Percentiles rank a stretch among this genome's conserved stretches.
phyloP scores from a whole-genome alignment of 1,140 invertebrate species.

The Scaptomyza montana region DNA sequence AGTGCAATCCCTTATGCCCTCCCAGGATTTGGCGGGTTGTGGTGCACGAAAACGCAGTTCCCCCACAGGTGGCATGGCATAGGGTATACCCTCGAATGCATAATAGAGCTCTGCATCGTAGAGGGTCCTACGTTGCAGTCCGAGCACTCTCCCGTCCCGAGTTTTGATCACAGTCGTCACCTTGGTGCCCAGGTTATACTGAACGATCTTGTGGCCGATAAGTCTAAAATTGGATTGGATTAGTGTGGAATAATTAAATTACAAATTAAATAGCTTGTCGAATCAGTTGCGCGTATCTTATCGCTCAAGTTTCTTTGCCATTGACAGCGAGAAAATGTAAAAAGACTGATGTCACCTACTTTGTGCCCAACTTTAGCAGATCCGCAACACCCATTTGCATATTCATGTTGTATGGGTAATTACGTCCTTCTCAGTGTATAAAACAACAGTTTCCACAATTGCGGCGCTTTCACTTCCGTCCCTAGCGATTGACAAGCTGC shows the following conservation, averaged over 20 bases:
- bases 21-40: slow-evolving; percentile 85
- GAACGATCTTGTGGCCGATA: slow-evolving; percentile 61
- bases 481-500: slow-evolving; percentile 50
- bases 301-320: background rate
- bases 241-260: background rate
- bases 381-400: slow-evolving; percentile 55
- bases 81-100: slow-evolving; percentile 86
- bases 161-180: slow-evolving; percentile 52
- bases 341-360: slow-evolving; percentile 50
- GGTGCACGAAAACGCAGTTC: slow-evolving; percentile 87
- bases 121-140: slow-evolving; percentile 56
- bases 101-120: slow-evolving; percentile 72
- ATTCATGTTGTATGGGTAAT: slow-evolving; percentile 38
- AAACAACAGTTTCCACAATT: background rate
- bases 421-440: background rate
- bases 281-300: slow-evolving; percentile 41
- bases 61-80: slow-evolving; percentile 87
- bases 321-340: background rate
- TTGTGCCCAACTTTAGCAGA: slow-evolving; percentile 60
- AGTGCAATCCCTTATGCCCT: slow-evolving; percentile 83
- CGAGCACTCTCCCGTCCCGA: slow-evolving; percentile 52
- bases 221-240: slow-evolving; percentile 39
- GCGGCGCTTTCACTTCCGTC: slow-evolving; percentile 55
- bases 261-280: slow-evolving; percentile 14
- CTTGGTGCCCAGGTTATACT: slow-evolving; percentile 60